phyloP scores from a whole-genome alignment of 2,113 vertebrate species.

The Scartelaos histophorus region DNA sequence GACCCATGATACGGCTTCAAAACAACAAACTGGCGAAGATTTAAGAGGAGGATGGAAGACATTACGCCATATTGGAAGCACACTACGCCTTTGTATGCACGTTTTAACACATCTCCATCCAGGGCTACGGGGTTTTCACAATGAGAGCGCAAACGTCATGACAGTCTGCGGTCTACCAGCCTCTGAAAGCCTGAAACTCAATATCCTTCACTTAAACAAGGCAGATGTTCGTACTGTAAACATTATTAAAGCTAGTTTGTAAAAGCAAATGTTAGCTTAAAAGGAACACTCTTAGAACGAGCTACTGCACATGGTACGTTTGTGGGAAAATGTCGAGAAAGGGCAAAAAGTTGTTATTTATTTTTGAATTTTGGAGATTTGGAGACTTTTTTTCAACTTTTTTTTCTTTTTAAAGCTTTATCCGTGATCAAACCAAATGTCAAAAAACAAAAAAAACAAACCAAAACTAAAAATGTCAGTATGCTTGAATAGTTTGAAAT shows the following conservation, averaged over 20 bases:
- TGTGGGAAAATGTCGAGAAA: no score
- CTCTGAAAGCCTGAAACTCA: neutral
- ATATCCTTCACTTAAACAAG: constrained; percentile 2
- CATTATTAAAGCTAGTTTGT: neutral
- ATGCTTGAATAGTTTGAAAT: no score
- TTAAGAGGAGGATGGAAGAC: neutral
- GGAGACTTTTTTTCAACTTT: no score
- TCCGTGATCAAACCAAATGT: no score
- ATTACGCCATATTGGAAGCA: neutral
- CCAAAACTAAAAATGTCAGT: no score
- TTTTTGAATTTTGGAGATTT: no score
- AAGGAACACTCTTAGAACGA: neutral
- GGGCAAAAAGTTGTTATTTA: no score
- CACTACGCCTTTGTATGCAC: neutral
- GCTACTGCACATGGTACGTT: neutral
- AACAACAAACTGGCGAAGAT: constrained; percentile 16
- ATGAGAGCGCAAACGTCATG: neutral
- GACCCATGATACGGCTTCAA: neutral
- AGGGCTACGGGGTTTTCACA: neutral
- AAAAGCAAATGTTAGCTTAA: neutral
- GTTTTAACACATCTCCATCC: constrained; percentile 13
- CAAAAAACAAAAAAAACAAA: no score
- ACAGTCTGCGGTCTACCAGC: neutral
- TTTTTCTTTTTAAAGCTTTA: no score
- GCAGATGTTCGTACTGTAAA: constrained; percentile 7